Evolutionary conservation across 2,888 invertebrate species (phyloP).

Genomic region (Ectemnius cavifrons): DNA sequence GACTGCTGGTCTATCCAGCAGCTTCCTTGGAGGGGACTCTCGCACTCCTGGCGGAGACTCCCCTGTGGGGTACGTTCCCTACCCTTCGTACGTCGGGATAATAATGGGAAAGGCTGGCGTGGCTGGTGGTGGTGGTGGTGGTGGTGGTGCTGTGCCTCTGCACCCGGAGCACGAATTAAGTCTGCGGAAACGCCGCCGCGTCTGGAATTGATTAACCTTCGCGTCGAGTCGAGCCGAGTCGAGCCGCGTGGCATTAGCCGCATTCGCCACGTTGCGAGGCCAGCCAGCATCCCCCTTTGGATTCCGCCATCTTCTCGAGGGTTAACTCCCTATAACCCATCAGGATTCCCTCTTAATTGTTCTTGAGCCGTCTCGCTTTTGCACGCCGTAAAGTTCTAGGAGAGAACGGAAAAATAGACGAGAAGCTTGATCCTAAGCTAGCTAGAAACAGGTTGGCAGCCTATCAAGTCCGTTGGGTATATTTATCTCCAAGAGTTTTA

Average conservation of each 20-base stretch:
- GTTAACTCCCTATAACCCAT: slow-evolving; percentile 7
- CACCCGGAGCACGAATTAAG: slow-evolving; percentile 45
- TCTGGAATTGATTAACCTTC: slow-evolving; percentile 38
- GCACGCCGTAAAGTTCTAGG: no score
- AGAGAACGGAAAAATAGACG: no score
- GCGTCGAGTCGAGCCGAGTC: slow-evolving; percentile 8
- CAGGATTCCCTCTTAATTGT: slow-evolving; percentile 5
- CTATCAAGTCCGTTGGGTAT: no score
- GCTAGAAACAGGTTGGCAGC: no score
- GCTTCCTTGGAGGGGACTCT: slow-evolving; percentile 50
- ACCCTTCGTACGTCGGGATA: slow-evolving; percentile 56
- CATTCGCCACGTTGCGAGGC: not conserved
- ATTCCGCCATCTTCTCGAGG: not conserved
- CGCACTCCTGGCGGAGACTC: slow-evolving; percentile 51
- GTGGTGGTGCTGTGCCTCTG: slow-evolving; percentile 35
- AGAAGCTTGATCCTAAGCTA: no score
- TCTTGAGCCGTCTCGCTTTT: not conserved
- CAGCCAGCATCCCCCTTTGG: not conserved
- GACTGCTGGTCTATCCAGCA: slow-evolving; percentile 41
- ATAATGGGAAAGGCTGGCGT: slow-evolving; percentile 59
- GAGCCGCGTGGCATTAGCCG: slow-evolving; percentile 4
- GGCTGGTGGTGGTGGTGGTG: no score
- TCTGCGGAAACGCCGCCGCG: slow-evolving; percentile 32
- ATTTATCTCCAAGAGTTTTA: no score
- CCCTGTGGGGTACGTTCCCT: slow-evolving; percentile 56